phyloP scores from a whole-genome alignment of 2,888 invertebrate genomes.

The Dicyrtomina minuta region DNA sequence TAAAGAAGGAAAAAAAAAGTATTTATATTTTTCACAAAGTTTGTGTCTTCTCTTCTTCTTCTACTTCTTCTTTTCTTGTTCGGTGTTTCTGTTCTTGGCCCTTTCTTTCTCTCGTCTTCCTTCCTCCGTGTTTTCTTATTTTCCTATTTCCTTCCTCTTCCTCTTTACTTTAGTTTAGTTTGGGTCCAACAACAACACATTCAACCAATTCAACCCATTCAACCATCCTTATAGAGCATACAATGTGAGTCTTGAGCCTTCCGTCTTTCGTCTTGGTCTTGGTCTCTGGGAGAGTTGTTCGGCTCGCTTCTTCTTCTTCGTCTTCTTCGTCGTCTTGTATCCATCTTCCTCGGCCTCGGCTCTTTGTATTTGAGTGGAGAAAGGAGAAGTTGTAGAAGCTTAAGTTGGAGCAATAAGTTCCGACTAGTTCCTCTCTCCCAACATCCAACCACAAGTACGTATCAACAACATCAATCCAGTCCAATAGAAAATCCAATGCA shows the following conservation, averaged over 20 bases:
- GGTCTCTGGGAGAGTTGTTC: not conserved
- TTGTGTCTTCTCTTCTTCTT: constrained; percentile 25
- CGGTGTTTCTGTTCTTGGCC: not conserved
- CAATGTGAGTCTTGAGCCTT: not conserved
- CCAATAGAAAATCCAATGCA: too few relatives aligned
- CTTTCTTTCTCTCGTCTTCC: not conserved
- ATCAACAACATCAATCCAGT: too few relatives aligned
- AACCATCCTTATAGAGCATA: not conserved
- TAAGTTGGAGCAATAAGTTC: too few relatives aligned
- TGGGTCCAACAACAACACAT: not conserved
- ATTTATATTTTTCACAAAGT: constrained; percentile 32
- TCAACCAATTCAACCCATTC: not conserved
- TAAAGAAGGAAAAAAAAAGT: constrained; percentile 23
- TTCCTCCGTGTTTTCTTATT: constrained; percentile 5
- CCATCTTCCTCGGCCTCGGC: too few relatives aligned
- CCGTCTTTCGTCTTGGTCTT: not conserved
- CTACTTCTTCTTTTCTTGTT: not conserved
- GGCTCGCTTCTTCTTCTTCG: not conserved
- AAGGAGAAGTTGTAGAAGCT: not conserved
- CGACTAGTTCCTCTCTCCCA: too few relatives aligned
- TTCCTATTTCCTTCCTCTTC: constrained; percentile 16
- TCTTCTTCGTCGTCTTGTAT: not conserved
- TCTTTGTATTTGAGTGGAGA: not conserved
- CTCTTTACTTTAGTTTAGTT: too few relatives aligned
- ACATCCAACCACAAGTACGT: too few relatives aligned